Evolutionary conservation across 53 echinoderm and acorn worm genomes (phyloP), one percentile per base, ranked within the genome.

Genomic region (Henricia sp.): DNA sequence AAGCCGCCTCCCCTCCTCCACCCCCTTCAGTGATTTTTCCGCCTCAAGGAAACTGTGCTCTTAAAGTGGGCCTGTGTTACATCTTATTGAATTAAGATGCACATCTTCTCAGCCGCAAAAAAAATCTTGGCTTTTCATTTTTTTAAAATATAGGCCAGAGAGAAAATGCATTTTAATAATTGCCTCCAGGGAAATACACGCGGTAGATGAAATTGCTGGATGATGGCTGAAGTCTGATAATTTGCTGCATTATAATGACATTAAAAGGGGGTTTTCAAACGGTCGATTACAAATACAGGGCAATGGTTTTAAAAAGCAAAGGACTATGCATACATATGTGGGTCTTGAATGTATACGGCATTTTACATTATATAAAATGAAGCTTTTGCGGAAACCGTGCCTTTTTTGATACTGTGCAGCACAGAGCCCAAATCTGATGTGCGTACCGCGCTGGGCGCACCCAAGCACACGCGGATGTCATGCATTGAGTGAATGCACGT

Each of bases 41-140:
- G 63, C 80, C 63, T 62, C 23, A 25, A 80, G 80, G 63, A 41
- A 46, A 19, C 43, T 3, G 25, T 19, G 46, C 80, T 64, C n/a
- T n/a, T n/a, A n/a, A 64, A 80, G 80, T 80, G 80, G 56, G 80
- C 46, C 63, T 73, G 73, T 73, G 37, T 54, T 54, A 35, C 37
- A 35, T 52, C 73, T 73, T 73, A 73, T 73, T 73, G 37, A 73
- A 73, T 73, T 73, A 73, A 5, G 32, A 36, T 26, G 4, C 33
- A 24, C 36, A 53, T 40, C 72, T 34, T 2, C 23, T 28, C 29
- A 60, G 29, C 62, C n/a, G 8, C 11, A 60, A 60, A 11, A 35
- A 37, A 54, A 73, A 14, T 67, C 40, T 6, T 64, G 17, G 17
- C 23, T 40, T 20, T 3, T 39, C 9, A 21, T 67, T 67, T 67